Evolutionary conservation across 2,113 vertebrate species (phyloP).

Genomic region (Anolis carolinensis): DNA sequence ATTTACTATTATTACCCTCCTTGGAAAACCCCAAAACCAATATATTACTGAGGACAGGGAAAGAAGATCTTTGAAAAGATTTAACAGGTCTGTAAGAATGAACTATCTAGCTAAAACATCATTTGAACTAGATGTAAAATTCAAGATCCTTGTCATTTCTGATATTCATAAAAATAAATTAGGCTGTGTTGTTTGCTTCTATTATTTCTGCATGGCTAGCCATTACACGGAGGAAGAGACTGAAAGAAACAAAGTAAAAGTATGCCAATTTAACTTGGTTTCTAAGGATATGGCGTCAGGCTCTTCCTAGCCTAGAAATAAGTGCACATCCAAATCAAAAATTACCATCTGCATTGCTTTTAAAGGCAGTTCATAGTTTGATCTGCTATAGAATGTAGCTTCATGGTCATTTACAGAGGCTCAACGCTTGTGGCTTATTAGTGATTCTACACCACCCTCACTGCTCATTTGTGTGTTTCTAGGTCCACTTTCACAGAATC

Average conservation of each 20-base stretch:
- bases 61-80: constrained; percentile 66
- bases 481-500: too few relatives aligned
- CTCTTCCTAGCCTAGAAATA: constrained; percentile 11
- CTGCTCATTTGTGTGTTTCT: too few relatives aligned
- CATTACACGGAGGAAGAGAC: constrained; percentile 34
- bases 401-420: too few relatives aligned
- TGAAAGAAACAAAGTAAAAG: neutral
- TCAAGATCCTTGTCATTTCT: constrained; percentile 64
- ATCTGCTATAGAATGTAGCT: too few relatives aligned
- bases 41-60: constrained; percentile 62
- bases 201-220: constrained; percentile 63
- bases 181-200: constrained; percentile 61
- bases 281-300: neutral
- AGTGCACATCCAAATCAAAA: neutral
- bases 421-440: too few relatives aligned
- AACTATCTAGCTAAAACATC: constrained; percentile 66
- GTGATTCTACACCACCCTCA: too few relatives aligned
- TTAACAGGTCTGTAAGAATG: constrained; percentile 68
- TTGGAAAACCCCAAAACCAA: constrained; percentile 63
- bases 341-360: neutral
- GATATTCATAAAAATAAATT: constrained; percentile 73
- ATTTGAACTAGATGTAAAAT: constrained; percentile 65
- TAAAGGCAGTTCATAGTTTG: neutral
- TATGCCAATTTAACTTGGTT: constrained; percentile 1
- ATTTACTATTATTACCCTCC: constrained; percentile 70